Evolutionary conservation across 1,140 invertebrate species (phyloP), one percentile per base, ranked within the genome.

Genomic region (Hesperophylax magnus): DNA sequence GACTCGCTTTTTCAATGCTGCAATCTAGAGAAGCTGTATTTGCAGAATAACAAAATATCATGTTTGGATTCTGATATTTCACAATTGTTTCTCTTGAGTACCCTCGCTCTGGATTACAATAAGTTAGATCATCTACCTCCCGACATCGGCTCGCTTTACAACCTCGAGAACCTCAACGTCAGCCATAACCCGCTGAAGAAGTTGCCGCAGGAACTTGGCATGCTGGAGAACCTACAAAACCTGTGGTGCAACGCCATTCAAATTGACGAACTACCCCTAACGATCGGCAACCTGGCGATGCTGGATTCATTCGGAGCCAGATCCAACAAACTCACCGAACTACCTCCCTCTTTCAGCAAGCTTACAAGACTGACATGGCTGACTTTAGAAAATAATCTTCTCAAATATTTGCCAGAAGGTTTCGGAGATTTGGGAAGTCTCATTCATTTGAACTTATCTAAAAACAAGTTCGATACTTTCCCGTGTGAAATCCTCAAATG

Each of bases 31-130:
- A 58, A 15, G 52, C 22, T 75, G 20, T 56, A 58, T 58, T 75
- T 75, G 53, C 18, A 75, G 20, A 75, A 75, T n/a, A 75, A 75
- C n/a, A 75, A 75, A 75, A 56, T 75, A n/a, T n/a, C 15, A 1
- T 7, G 1, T 31, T 34, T 75, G 18, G 24, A 54, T 18, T 5
- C 22, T 17, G 56, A 58, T 58, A 75, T 75, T 56, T 15, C 22
- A 2, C 11, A 54, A 3, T 31, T 75, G 6, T 11, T 27, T 31
- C 14, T 17, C 3, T 58, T 75, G 54, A 56, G 7, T 14, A 34
- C 20, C n/a, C 52, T 75, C 14, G 52, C 71, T 31, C 24, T 75
- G 22, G 71, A 75, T 58, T 75, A 75, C 22, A 75, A 75, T 31
- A n/a, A 56, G 9, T 31, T 75, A 2, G 27, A 75, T 31, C 14